Base-by-base conservation (phyloP, 2,888 invertebrate species). In the Acleris cristana region DNA sequence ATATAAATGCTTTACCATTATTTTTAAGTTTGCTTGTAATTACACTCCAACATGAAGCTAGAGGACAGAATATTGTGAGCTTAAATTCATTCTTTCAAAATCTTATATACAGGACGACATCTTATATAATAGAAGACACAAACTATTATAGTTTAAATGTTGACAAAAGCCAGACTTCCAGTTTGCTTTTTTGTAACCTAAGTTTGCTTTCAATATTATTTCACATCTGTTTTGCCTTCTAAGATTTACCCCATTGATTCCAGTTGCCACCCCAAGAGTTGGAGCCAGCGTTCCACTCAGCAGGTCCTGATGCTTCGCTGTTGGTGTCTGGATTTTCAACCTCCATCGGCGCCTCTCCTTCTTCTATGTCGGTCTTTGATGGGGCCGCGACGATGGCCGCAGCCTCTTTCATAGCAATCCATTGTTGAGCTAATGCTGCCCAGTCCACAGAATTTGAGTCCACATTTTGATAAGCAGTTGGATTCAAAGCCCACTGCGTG, bases 351-450 rank as follows among this genome's bases (percentile, higher is more conserved):
- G 97, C 97, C 89, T 97, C 97, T 21, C 97, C 97, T 64, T 96
- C 95, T 81, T 96, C 96, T 45, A 83, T 84, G n/a, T 93, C 93
- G 49, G 80, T 71, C 71, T 89, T 89, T 40, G 95, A 95, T 12
- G 95, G 94, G 49, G 95, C 94, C 21, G 94, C 89, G 48, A 94
- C 93, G 48, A 94, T 93, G 48, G 92, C 92, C 53, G 93, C 88
- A 10, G 96, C 95, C 80, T 97, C 97, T 83, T 98, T 97, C 98
- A 98, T 98, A 84, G 97, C 97, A 76, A 99, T 99, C 99, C 99
- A 99, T 94, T 99, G 98, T 83, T 99, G 98, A 30, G 99, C 99
- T 79, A 99, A 93, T 40, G 97, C 96, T 14, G 98, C 99, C 99
- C 99, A 99, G 87, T 99, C 99, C 69, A 99, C 98, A 89, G 96